phyloP scores from a whole-genome alignment of 2,113 vertebrate species.

The Noturus placidus region DNA sequence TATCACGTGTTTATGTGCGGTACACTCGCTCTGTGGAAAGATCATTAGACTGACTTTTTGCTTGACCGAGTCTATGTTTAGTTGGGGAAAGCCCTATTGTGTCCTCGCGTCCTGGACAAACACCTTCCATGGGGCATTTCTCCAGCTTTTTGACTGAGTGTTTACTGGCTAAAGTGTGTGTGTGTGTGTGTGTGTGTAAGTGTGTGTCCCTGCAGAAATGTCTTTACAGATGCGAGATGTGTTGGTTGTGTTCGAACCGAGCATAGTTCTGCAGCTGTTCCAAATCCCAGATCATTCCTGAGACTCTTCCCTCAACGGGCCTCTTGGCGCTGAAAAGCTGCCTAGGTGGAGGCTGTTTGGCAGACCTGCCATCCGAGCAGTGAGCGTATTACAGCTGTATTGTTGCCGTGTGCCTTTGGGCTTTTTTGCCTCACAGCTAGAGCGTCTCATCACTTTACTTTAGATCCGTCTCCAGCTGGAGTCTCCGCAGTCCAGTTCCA shows the following conservation, averaged over 20 bases:
- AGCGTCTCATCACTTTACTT: neutral
- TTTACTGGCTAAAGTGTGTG: neutral
- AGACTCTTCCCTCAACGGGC: neutral
- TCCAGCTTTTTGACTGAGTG: neutral
- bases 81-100: neutral
- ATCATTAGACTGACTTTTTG: neutral
- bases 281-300: constrained; percentile 8
- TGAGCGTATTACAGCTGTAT: constrained; percentile 9
- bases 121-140: neutral
- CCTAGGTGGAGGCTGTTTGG: constrained; percentile 34
- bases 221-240: neutral
- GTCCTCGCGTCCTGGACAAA: neutral
- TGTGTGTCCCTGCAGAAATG: neutral
- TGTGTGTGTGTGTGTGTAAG: no score
- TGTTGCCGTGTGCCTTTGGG: neutral
- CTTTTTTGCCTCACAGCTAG: neutral
- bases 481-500: neutral
- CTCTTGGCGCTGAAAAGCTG: constrained; percentile 1
- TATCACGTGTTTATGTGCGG: neutral
- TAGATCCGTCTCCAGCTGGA: neutral
- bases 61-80: neutral
- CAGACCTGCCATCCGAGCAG: neutral
- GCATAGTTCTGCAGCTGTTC: constrained; percentile 23
- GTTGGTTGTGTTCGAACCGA: neutral
- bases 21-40: neutral